Evolutionary conservation across 2,113 vertebrate species (phyloP), one percentile per base, ranked within the genome.

Genomic region (Dipodomys spectabilis): DNA sequence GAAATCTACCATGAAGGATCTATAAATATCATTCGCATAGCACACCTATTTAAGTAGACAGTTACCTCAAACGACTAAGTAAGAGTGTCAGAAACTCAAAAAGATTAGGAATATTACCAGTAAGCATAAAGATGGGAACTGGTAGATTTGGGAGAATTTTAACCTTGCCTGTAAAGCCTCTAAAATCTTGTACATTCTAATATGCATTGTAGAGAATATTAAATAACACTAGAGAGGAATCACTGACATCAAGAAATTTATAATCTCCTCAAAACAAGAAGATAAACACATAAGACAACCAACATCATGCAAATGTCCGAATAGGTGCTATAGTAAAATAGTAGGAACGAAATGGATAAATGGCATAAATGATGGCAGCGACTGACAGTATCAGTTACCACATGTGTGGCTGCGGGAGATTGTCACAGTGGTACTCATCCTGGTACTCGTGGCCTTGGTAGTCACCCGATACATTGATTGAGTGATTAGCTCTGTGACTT

Each of bases 1-100:
- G 35, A 94, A 88, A 64, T 94, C 28, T 90, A 80, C 8, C 82
- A 72, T 77, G 68, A 79, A 60, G 23, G 77, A 85, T 93, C 77
- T 91, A 74, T 79, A 71, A 83, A 79, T 64, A 11, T 78, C 64
- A 75, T 68, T 73, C 72, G 13, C 8, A 88, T 90, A 27, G 82
- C 12, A 62, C 80, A 92, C 32, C 1, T 62, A 73, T 82, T 82
- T 93, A 86, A 81, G 15, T 45, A 49, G 0, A 32, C 80, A 45
- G 73, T 90, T 69, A 88, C 80, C 15, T 69, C 28, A 85, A 78
- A 25, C 4, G 64, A 93, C 7, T 30, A 67, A 94, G n/a, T 71
- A 90, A 19, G 28, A 86, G 5, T 75, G 28, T 57, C 64, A 10
- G 13, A 81, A 45, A 67, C 28, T 79, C 27, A 72, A 57, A 83